Conservation (phyloP, 2,888 invertebrate species). For the Stratiomys singularior region DNA sequence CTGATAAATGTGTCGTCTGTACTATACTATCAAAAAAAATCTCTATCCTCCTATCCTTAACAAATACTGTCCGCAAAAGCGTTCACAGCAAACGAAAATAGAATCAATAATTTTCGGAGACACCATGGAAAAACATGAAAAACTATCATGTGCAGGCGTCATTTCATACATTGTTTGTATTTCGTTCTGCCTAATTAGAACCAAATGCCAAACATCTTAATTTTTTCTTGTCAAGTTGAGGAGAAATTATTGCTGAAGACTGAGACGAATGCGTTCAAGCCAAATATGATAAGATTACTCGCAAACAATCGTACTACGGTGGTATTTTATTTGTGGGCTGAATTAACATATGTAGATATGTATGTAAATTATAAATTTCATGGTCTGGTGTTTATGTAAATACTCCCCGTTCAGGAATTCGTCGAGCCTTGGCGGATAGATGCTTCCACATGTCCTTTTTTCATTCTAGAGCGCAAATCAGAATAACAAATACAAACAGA, state of each 20-base stretch:
- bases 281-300: not conserved
- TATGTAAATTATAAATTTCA: slow-evolving; percentile 28
- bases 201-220: slow-evolving; percentile 39
- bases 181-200: slow-evolving; percentile 46
- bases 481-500: not conserved
- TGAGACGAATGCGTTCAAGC: not conserved
- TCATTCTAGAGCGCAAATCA: not conserved
- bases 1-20: slow-evolving; percentile 3
- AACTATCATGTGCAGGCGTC: not conserved
- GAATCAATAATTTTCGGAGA: slow-evolving; percentile 5
- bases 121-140: not conserved
- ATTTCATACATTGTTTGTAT: slow-evolving; percentile 13
- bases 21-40: not conserved
- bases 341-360: slow-evolving; percentile 23
- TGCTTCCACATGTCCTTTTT: not conserved
- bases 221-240: slow-evolving; percentile 5
- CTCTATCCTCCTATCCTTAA: not conserved
- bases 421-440: not conserved
- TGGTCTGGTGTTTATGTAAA: not conserved
- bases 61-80: not conserved
- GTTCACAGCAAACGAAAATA: not conserved
- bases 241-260: not conserved
- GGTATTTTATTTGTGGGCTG: slow-evolving; percentile 15
- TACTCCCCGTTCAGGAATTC: not conserved
- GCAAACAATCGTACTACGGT: not conserved